These are phyloP conservation scores for Chloroceryle aenea DNA, from an alignment of 2,113 vertebrate species.

Conservation along the genomic window DNA sequence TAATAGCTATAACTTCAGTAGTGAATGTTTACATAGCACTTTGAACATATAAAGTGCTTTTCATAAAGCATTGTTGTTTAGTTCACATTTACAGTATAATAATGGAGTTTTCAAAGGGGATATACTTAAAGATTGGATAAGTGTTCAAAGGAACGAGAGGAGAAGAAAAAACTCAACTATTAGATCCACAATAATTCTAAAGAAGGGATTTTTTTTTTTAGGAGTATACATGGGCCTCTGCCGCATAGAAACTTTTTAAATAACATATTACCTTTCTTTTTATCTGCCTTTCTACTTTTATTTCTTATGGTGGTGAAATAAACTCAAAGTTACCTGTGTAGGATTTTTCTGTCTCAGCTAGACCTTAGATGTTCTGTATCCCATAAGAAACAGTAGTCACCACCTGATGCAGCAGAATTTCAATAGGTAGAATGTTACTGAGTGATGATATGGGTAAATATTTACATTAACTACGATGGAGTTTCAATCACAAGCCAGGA, in stretches of 20 bases:
- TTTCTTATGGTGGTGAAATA: neutral
- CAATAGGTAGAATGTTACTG: neutral
- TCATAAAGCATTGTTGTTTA: neutral
- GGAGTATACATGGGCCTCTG: neutral
- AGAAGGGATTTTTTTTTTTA: neutral
- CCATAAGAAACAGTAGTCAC: accelerated
- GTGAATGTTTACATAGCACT: neutral
- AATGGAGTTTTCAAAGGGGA: neutral
- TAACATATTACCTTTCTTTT: neutral
- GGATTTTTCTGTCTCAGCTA: neutral
- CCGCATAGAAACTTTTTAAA: neutral
- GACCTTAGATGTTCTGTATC: neutral
- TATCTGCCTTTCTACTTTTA: neutral
- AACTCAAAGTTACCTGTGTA: neutral
- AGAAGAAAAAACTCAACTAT: neutral
- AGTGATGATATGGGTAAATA: neutral
- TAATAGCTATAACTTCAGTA: neutral
- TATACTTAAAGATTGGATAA: neutral
- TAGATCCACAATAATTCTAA: neutral
- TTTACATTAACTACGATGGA: neutral
- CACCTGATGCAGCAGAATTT: neutral
- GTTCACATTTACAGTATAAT: neutral
- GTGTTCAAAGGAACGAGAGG: neutral
- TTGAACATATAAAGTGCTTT: neutral
- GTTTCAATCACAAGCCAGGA: neutral